Evolutionary conservation across 2,888 invertebrate genomes (phyloP), one percentile per base, ranked within the genome.

Genomic region (Steinernema hermaphroditum): DNA sequence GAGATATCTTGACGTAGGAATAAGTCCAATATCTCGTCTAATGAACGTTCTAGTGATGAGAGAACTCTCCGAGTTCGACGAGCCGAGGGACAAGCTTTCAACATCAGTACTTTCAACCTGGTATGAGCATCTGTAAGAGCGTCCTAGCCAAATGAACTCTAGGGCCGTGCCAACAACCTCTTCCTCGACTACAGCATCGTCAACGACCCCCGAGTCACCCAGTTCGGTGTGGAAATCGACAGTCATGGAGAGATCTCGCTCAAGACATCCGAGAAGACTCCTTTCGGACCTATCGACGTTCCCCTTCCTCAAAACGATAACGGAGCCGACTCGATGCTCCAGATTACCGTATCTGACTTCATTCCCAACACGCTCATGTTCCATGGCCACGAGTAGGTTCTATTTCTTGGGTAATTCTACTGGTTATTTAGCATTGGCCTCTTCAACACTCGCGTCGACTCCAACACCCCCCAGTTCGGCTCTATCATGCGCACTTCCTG

Each of bases 371-470:
- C 83, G 6, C 71, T 85, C 2, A 79, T 85, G 80, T 85, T 81
- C 74, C 85, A 85, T 68, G 85, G 85, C n/a, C 85, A 85, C 74
- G 78, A 75, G 80, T 80, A 19, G 72, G 76, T 19, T 19, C n/a
- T n/a, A n/a, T 68, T 27, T 19, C 24, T 0, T 29, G 29, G 27
- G 24, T 37, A n/a, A 12, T 71, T 16, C 12, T 50, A 77, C 12
- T 12, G 0, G 6, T 19, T 46, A n/a, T n/a, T n/a, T 22, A 82
- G 82, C 12, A 80, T 80, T 46, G 83, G 82, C 43, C 75, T 85
- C 14, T 85, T 85, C 78, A 83, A 85, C 75, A 85, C 85, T 8
- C 75, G 82, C 22, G 79, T 85, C 57, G 85, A 86, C 71, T 81
- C 83, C 24, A 79, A 73, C 6, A 86, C 85, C 6, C 83, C 85